Percentiles rank a stretch among this genome's conserved stretches.
phyloP scores from a whole-genome alignment of 2,113 vertebrate genomes.

The Solenodon paradoxus region DNA sequence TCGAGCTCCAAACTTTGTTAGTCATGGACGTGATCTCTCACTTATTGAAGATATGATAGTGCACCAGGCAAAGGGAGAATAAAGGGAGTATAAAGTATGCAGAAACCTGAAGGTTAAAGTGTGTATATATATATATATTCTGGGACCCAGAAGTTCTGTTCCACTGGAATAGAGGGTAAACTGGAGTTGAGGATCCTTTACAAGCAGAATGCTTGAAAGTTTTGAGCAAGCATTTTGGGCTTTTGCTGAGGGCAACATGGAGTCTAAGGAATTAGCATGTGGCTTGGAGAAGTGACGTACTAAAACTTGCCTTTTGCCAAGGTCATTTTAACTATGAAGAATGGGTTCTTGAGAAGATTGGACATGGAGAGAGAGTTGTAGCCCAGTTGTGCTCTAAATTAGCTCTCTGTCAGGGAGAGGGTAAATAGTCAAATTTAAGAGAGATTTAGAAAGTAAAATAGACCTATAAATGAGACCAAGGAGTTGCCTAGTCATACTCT shows the following conservation, averaged over 20 bases:
- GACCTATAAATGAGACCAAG: background rate
- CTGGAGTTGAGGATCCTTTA: background rate
- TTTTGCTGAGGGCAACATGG: background rate
- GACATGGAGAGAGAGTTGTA: background rate
- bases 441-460: constrained; percentile 1
- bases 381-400: background rate
- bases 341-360: background rate
- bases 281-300: background rate
- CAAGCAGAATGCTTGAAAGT: background rate
- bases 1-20: background rate
- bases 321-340: background rate
- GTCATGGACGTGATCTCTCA: background rate
- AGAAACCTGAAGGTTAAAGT: background rate
- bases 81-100: background rate
- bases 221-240: background rate
- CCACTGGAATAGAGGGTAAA: background rate
- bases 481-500: background rate
- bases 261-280: background rate
- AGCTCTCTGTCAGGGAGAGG: background rate
- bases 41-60: background rate
- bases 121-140: background rate
- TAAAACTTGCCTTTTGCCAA: background rate
- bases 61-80: background rate
- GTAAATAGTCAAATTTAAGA: background rate
- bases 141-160: background rate